Conservation (phyloP, 2,797 vertebrate genomes). For the Eurystomus glaucurus region DNA sequence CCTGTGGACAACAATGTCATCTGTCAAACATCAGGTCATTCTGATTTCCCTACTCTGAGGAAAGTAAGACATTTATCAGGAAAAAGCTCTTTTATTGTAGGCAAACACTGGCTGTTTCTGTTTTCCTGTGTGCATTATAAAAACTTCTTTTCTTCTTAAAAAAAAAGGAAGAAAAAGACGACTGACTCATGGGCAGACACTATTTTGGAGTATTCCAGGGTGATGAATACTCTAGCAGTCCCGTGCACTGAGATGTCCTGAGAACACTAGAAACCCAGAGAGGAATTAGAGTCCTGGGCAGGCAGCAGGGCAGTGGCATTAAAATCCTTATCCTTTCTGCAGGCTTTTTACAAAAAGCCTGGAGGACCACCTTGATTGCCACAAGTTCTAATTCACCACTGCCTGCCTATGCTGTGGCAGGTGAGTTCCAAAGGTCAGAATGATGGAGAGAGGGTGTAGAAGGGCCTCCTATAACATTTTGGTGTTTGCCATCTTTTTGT, state of each 20-base stretch:
- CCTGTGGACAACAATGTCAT: background rate
- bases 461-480: background rate
- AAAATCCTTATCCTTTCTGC: background rate
- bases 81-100: background rate
- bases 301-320: fast-evolving
- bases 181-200: background rate
- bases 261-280: background rate
- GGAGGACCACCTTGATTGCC: background rate
- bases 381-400: background rate
- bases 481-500: background rate
- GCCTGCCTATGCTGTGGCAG: background rate
- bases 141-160: fast-evolving
- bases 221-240: background rate
- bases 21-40: background rate
- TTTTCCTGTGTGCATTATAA: background rate
- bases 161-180: background rate
- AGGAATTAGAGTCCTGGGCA: background rate
- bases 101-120: background rate
- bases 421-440: background rate
- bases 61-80: background rate
- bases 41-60: background rate
- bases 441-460: background rate
- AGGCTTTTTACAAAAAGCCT: background rate
- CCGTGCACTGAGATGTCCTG: background rate
- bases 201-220: background rate